Percentiles rank a stretch among this genome's conserved stretches.
Evolutionary conservation across 1,140 invertebrate genomes (phyloP).

Genomic region (Leptinotarsa texana): DNA sequence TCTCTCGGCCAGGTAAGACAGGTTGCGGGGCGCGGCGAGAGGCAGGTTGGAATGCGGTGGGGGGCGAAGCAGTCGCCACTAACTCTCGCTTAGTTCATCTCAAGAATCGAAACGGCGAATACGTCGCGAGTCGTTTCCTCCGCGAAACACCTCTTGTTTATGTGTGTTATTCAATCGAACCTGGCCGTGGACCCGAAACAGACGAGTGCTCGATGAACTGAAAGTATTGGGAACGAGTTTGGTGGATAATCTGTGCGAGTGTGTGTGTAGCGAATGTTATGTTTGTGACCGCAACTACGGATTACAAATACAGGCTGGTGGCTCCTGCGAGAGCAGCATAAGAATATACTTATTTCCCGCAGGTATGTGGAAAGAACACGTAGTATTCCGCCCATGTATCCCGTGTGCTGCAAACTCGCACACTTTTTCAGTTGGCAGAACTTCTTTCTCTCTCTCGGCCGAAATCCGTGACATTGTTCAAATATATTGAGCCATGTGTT

Average conservation of each 20-base stretch:
- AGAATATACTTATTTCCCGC: conserved; percentile 32
- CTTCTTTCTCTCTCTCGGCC: not conserved
- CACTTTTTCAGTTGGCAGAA: not conserved
- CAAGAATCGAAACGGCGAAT: conserved; percentile 41
- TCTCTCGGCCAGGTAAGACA: conserved; percentile 40
- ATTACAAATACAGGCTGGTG: conserved; percentile 28
- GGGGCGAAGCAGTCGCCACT: conserved; percentile 49
- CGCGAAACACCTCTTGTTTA: conserved; percentile 36
- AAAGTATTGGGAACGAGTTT: conserved; percentile 27
- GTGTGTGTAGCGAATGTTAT: conserved; percentile 28
- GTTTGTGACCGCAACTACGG: conserved; percentile 24
- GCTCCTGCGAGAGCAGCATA: conserved; percentile 29
- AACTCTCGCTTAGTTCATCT: conserved; percentile 50
- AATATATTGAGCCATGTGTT: conserved; percentile 35
- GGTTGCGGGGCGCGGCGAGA: conserved; percentile 38
- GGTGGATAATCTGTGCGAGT: conserved; percentile 17
- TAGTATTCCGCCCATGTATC: not conserved
- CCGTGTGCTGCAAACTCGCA: not conserved
- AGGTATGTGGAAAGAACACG: conserved; percentile 29
- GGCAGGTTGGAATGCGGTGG: conserved; percentile 52
- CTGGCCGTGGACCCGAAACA: conserved; percentile 28
- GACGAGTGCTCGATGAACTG: conserved; percentile 17
- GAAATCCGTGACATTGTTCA: conserved; percentile 42
- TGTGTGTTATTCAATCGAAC: conserved; percentile 29
- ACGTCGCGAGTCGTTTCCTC: conserved; percentile 31